phyloP scores from a whole-genome alignment of 2,113 vertebrate species.

The Corynorhinus townsendii region DNA sequence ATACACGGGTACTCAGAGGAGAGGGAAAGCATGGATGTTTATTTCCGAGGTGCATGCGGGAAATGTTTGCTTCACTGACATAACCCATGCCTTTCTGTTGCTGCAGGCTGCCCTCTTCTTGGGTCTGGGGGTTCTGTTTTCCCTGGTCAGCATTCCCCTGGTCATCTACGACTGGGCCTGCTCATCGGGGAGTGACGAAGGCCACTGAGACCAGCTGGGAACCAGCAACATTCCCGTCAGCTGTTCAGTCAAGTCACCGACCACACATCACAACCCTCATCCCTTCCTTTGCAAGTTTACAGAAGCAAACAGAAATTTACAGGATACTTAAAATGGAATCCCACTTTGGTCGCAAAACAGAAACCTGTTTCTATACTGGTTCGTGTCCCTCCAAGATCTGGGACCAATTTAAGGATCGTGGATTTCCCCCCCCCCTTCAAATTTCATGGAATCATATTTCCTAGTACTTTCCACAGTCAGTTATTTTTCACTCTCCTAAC shows the following conservation, averaged over 20 bases:
- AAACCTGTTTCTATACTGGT: conserved; percentile 53
- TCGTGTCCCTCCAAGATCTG: conserved; percentile 43
- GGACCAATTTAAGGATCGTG: conserved; percentile 58
- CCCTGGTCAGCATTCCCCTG: conserved; percentile 84
- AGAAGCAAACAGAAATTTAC: conserved; percentile 72
- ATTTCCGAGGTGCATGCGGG: background rate
- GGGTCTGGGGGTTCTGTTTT: conserved; percentile 81
- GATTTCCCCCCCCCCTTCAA: conserved; percentile 6
- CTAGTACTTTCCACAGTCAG: conserved; percentile 28
- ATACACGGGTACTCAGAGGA: background rate
- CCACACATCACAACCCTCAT: conserved; percentile 66
- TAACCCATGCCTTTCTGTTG: conserved; percentile 52
- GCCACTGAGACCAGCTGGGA: conserved; percentile 65
- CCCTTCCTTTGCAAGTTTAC: conserved; percentile 75
- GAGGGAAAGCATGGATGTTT: background rate
- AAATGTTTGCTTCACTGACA: conserved; percentile 4
- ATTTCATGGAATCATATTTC: background rate
- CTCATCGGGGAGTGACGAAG: conserved; percentile 51
- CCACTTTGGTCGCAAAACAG: conserved; percentile 61
- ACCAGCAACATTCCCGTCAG: conserved; percentile 50
- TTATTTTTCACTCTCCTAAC: conserved; percentile 45
- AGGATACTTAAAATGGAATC: conserved; percentile 49
- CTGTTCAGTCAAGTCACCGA: conserved; percentile 68
- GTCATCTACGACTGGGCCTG: conserved; percentile 86
- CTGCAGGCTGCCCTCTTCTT: conserved; percentile 83